These are phyloP conservation scores for Hipparchia sbordonii DNA, from an alignment of 2,888 invertebrate species.

Conservation along the genomic window DNA sequence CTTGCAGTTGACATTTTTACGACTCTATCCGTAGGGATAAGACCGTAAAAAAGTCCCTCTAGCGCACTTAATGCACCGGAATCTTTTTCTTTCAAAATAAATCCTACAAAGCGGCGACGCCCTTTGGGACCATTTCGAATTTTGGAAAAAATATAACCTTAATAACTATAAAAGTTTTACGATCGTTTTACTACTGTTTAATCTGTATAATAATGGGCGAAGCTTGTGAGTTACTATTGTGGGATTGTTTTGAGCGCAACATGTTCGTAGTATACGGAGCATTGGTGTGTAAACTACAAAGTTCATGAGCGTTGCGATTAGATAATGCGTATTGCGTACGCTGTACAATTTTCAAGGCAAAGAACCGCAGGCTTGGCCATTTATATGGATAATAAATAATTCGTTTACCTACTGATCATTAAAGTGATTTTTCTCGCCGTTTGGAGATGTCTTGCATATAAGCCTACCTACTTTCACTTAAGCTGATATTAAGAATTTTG, in stretches of 20 bases:
- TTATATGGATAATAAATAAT: slow-evolving; percentile 24
- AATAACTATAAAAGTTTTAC: slow-evolving; percentile 74
- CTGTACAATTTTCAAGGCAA: slow-evolving; percentile 31
- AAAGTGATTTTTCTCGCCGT: background rate
- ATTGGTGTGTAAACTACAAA: slow-evolving; percentile 40
- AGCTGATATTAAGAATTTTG: background rate
- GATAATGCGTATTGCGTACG: slow-evolving; percentile 31
- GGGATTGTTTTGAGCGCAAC: slow-evolving; percentile 47
- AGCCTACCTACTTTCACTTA: too few species aligned
- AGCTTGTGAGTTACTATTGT: slow-evolving; percentile 60
- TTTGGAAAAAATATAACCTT: slow-evolving; percentile 68
- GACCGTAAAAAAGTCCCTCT: slow-evolving; percentile 53
- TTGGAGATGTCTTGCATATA: background rate
- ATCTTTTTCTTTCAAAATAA: slow-evolving; percentile 58
- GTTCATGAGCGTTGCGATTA: slow-evolving; percentile 42
- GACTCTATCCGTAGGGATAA: slow-evolving; percentile 67
- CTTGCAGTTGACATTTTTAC: slow-evolving; percentile 66
- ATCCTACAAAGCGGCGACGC: slow-evolving; percentile 57
- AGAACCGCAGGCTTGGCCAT: slow-evolving; percentile 29
- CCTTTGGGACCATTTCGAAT: slow-evolving; percentile 69
- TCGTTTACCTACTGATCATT: slow-evolving; percentile 14
- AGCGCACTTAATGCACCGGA: slow-evolving; percentile 62
- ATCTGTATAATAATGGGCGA: slow-evolving; percentile 67
- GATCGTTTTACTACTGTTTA: slow-evolving; percentile 78
- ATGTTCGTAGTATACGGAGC: slow-evolving; percentile 43